Evolutionary conservation across 2,113 vertebrate species (phyloP), one percentile per base, ranked within the genome.

Genomic region (Emydura subglobosa): DNA sequence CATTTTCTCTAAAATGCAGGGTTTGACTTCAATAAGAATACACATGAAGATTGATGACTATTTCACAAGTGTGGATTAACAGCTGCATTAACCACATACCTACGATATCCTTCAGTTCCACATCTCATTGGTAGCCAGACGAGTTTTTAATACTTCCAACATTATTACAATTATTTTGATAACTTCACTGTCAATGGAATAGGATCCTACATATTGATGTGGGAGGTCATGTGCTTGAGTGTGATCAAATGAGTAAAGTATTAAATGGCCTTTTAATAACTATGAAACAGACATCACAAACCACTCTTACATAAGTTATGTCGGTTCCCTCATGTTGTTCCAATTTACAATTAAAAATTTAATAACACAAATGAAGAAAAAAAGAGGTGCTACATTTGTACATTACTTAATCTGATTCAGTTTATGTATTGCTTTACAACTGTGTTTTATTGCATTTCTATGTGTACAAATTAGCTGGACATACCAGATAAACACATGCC

Each of bases 11-110:
- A 1, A 25, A 44, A 13, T 76, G 24, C 39, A 76, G 39, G 11
- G 11, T 10, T 44, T 44, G 42, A 13, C 65, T 24, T 76, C 74
- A 47, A 47, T 22, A 76, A 76, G 11, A 76, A 27, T 12, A 51
- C 42, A n/a, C 3, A 34, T 0, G 1, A 47, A 21, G 13, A 72
- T 24, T 10, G 24, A 13, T 6, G 27, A 39, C 24, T 17, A 4
- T 7, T 79, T 79, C 47, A 44, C 1, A 4, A 1, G 10, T 57
- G 61, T 31, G 34, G 51, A 31, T 17, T 82, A 42, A 50, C 24
- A 49, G n/a, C 16, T 24, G 19, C 21, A 55, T 87, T 83, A 13
- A 78, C 55, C n/a, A 27, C 27, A 83, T 16, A 10, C 42, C 72
- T 1, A 57, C 4, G 1, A 57, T 39, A 72, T 34, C 65, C 39